Conservation (phyloP, 2,888 invertebrate species). For the Hirtodrosophila confusa region DNA sequence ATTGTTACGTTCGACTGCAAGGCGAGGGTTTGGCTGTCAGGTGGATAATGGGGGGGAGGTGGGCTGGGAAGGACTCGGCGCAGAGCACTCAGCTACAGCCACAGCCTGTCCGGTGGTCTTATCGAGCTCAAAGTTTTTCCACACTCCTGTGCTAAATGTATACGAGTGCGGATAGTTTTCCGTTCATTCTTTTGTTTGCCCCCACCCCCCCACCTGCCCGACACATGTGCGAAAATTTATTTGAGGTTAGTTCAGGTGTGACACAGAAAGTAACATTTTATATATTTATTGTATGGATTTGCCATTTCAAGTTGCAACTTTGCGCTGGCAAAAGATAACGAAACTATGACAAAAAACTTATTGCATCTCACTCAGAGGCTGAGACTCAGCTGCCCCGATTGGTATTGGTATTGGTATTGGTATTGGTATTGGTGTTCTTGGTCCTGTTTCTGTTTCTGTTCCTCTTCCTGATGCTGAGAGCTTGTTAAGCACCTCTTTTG, state of each 20-base stretch:
- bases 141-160: constrained; percentile 40
- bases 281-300: constrained; percentile 80
- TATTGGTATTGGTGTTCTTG: not conserved
- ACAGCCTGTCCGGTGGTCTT: constrained; percentile 46
- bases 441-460: constrained; percentile 1
- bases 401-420: not conserved
- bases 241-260: constrained; percentile 80
- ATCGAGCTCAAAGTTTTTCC: constrained; percentile 63
- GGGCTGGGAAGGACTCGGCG: constrained; percentile 1
- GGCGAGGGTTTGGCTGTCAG: constrained; percentile 12
- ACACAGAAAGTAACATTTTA: constrained; percentile 76
- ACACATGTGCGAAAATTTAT: constrained; percentile 77
- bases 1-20: constrained; percentile 68
- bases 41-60: constrained; percentile 1
- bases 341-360: constrained; percentile 70
- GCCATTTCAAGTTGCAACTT: constrained; percentile 74
- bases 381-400: constrained; percentile 26
- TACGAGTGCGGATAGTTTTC: constrained; percentile 25
- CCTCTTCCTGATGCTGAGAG: constrained; percentile 55
- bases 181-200: constrained; percentile 49
- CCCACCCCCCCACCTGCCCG: constrained; percentile 36
- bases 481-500: constrained; percentile 70
- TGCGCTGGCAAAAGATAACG: constrained; percentile 59
- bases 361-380: constrained; percentile 55
- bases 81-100: constrained; percentile 54